phyloP scores from a whole-genome alignment of 2,797 vertebrate species.

The Falco peregrinus region DNA sequence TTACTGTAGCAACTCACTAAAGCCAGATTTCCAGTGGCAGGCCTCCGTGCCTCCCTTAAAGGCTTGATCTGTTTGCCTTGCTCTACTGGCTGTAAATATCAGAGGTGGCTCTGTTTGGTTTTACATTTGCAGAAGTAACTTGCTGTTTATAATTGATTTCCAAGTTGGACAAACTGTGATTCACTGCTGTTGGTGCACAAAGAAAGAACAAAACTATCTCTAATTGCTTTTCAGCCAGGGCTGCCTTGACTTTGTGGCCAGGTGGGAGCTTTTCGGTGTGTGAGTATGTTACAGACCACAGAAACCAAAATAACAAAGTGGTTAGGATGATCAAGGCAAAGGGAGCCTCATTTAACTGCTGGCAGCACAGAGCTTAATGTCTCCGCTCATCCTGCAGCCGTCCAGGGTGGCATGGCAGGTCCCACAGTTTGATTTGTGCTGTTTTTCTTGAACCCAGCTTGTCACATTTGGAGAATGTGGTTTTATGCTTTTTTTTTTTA shows the following conservation, averaged over 20 bases:
- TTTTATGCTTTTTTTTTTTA: not conserved
- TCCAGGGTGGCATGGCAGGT: accelerated
- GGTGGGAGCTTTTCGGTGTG: not conserved
- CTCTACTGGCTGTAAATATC: not conserved
- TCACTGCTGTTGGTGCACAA: not conserved
- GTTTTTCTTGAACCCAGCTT: not conserved
- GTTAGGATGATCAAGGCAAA: not conserved
- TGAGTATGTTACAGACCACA: not conserved
- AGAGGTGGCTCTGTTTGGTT: not conserved
- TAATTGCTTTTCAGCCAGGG: not conserved
- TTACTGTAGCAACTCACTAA: slow-evolving; percentile 2
- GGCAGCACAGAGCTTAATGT: not conserved
- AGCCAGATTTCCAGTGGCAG: not conserved
- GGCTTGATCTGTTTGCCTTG: not conserved
- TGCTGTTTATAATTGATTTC: not conserved
- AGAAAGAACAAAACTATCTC: not conserved
- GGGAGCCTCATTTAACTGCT: not conserved
- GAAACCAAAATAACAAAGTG: not conserved
- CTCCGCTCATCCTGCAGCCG: accelerated
- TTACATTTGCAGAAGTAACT: not conserved
- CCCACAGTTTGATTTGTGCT: not conserved
- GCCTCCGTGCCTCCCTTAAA: not conserved
- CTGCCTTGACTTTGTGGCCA: not conserved
- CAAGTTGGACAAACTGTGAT: not conserved
- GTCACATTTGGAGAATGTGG: not conserved